phyloP scores from a whole-genome alignment of 2,888 invertebrate species.

The Agrotis exclamationis region DNA sequence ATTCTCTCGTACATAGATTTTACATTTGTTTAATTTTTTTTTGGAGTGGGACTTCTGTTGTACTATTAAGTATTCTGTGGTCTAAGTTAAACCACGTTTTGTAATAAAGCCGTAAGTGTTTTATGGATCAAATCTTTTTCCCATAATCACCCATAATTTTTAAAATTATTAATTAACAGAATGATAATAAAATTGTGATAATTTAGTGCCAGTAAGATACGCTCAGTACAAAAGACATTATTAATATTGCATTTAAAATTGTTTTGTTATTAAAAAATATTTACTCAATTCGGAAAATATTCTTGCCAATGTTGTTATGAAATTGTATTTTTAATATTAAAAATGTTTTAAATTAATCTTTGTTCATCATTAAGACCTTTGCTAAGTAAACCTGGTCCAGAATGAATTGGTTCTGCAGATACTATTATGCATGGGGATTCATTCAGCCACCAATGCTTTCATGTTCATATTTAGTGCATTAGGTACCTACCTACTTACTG shows the following conservation, averaged over 20 bases:
- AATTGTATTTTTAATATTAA: conserved; percentile 28
- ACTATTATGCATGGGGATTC: conserved; percentile 92
- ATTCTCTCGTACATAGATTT: too few species aligned
- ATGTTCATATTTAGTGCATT: conserved; percentile 95
- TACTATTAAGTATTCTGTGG: too few species aligned
- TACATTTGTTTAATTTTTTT: too few species aligned
- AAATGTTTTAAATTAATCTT: conserved; percentile 72
- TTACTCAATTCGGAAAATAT: conserved; percentile 3
- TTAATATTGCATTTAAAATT: background rate
- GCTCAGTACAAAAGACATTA: conserved; percentile 24
- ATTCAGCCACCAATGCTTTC: conserved; percentile 94
- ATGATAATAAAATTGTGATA: conserved; percentile 41
- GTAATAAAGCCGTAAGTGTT: too few species aligned
- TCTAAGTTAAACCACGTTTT: too few species aligned
- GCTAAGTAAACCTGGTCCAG: conserved; percentile 91
- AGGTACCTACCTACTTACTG: too few species aligned
- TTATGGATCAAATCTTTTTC: conserved; percentile 94
- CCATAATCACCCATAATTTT: conserved; percentile 83
- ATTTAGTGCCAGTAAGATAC: conserved; percentile 35
- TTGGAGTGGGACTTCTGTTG: too few species aligned
- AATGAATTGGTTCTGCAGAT: conserved; percentile 91
- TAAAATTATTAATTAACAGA: conserved; percentile 29
- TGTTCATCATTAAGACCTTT: conserved; percentile 88
- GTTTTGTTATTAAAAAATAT: background rate
- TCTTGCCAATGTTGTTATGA: conserved; percentile 54